phyloP scores from a whole-genome alignment of 2,797 vertebrate genomes.

The Sebastes reedi region DNA sequence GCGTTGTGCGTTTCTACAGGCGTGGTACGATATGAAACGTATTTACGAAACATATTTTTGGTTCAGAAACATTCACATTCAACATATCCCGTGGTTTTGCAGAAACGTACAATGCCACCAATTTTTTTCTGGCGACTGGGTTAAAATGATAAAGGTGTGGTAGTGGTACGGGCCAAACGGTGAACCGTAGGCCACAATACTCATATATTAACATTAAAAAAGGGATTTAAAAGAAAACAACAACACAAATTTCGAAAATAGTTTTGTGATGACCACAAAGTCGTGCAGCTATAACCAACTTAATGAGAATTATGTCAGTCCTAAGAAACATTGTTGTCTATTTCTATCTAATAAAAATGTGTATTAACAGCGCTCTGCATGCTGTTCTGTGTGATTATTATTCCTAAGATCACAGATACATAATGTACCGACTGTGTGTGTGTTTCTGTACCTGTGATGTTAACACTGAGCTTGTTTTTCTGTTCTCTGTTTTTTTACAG shows the following conservation, averaged over 20 bases:
- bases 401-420: background rate
- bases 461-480: conserved; percentile 47
- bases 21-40: too few relatives aligned
- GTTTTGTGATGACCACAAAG: background rate
- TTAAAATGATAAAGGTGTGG: background rate
- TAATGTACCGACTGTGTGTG: background rate
- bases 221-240: background rate
- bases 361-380: background rate
- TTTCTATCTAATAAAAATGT: background rate
- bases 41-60: too few relatives aligned
- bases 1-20: too few relatives aligned
- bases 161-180: too few relatives aligned
- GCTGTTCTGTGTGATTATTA: background rate
- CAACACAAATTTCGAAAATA: background rate
- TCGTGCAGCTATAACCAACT: background rate
- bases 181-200: background rate
- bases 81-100: too few relatives aligned
- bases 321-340: background rate
- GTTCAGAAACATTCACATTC: too few relatives aligned
- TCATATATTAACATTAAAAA: background rate
- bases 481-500: conserved; percentile 85
- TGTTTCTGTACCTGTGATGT: background rate
- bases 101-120: too few relatives aligned
- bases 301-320: background rate
- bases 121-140: background rate